These are phyloP conservation scores for Drosophila parthenogenetica DNA, from an alignment of 2,888 invertebrate genomes.

Conservation along the genomic window DNA sequence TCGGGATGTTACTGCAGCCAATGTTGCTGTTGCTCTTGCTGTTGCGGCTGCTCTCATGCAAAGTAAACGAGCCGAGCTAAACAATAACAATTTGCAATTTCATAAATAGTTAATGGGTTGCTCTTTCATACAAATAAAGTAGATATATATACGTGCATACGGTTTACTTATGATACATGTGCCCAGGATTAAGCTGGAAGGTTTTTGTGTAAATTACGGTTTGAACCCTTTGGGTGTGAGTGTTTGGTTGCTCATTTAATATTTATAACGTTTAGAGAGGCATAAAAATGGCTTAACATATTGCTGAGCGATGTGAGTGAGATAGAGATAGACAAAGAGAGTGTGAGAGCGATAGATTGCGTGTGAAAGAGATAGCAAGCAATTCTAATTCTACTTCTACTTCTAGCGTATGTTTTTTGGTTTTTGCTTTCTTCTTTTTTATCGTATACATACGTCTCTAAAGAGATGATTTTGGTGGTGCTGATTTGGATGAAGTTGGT, in stretches of 20 bases:
- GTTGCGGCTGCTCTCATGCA: constrained; percentile 65
- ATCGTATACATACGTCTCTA: constrained; percentile 85
- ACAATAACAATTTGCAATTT: constrained; percentile 80
- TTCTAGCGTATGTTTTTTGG: constrained; percentile 16
- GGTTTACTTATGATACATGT: constrained; percentile 50
- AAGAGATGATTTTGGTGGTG: constrained; percentile 85
- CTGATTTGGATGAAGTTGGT: constrained; percentile 85
- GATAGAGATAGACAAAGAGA: not conserved
- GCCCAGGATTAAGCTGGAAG: constrained; percentile 25
- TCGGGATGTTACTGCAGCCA: constrained; percentile 32
- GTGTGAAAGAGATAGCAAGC: constrained; percentile 12
- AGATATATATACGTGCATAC: constrained; percentile 33
- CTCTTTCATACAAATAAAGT: constrained; percentile 15
- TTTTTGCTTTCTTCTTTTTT: constrained; percentile 20
- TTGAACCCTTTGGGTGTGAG: constrained; percentile 40
- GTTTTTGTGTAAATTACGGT: constrained; percentile 41
- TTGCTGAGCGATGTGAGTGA: constrained; percentile 41
- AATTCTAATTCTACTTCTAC: constrained; percentile 27
- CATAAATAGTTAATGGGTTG: constrained; percentile 75
- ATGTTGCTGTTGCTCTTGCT: constrained; percentile 40
- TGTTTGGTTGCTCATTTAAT: constrained; percentile 28
- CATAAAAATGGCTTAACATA: constrained; percentile 34
- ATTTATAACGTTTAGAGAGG: constrained; percentile 36
- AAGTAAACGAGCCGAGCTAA: constrained; percentile 76
- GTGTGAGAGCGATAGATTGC: not conserved